Base-by-base conservation (phyloP, 2,888 invertebrate species). In the Periphyllus acericola region DNA sequence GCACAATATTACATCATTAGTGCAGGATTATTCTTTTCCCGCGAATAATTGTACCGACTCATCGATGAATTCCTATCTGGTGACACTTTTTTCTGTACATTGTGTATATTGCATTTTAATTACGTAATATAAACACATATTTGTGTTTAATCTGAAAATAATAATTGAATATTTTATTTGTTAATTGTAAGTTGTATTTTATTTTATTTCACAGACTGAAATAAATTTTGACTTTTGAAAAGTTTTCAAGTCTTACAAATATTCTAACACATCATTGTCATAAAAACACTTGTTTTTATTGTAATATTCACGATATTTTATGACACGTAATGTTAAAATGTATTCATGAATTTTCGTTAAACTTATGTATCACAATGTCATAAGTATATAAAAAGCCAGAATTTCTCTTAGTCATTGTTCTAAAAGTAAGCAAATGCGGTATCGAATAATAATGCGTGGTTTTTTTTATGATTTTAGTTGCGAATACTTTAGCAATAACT, bases 381-480 rank as follows among this genome's bases (percentile, higher is more conserved):
- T 46, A 46, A 46, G 46, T 14, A 46, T 46, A n/a, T n/a, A n/a
- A 66, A 80, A 36, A 81, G 21, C 9, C 29, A 6, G 29, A 46
- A 14, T 46, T 82, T 71, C 3, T 46, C 82, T 82, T 32, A 82
- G 71, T 82, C 71, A 82, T 71, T 71, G 52, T 71, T 71, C 32
- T 36, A 36, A 74, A 60, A 83, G 34, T 29, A 55, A 55, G 72
- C 25, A n/a, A 82, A 81, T 68, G 46, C 21, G 21, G 19, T 81
- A 14, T 81, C 17, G 19, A 81, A 32, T 52, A 74, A 29, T 55
- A 74, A n/a, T n/a, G n/a, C n/a, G n/a, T 83, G 74, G 25, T 21
- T 74, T 74, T 68, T 52, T 83, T 74, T 83, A 19, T 29, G 17
- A 36, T 74, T 83, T 74, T 74, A 83, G 55, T 74, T 52, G 74